Evolutionary conservation across 2,888 invertebrate species (phyloP).

Genomic region (Megamerina dolium): DNA sequence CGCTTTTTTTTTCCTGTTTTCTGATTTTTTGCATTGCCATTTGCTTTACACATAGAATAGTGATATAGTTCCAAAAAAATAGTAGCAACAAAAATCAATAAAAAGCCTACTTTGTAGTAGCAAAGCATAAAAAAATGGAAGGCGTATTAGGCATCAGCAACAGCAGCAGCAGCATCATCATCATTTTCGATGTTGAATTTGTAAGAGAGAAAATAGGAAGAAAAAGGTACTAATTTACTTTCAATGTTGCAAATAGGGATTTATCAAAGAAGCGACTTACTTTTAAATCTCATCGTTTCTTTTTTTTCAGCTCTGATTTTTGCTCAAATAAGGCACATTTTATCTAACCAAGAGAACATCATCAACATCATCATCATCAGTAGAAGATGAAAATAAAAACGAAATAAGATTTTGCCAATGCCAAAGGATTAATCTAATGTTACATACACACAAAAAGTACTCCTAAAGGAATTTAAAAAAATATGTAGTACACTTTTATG

Average conservation of each 20-base stretch:
- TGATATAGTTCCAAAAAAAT: constrained; percentile 1
- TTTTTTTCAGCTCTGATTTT: too few species aligned
- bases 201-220: constrained; percentile 6
- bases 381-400: background rate
- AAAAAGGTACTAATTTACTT: constrained; percentile 9
- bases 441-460: background rate
- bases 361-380: background rate
- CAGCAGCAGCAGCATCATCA: too few species aligned
- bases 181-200: background rate
- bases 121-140: constrained; percentile 4
- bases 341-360: background rate
- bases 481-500: too few species aligned
- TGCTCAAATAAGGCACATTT: too few species aligned
- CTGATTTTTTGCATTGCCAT: background rate
- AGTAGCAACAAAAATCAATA: constrained; percentile 9
- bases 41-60: background rate
- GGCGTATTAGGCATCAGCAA: too few species aligned
- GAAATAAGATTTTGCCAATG: background rate
- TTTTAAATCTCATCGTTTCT: background rate
- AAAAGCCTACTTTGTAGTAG: background rate
- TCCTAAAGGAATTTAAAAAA: constrained; percentile 1
- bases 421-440: constrained; percentile 1
- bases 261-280: background rate
- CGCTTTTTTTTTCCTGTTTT: constrained; percentile 21
- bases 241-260: constrained; percentile 9